These are phyloP conservation scores for Galagoides demidoff DNA, from an alignment of 2,797 vertebrate species.

Conservation along the genomic window DNA sequence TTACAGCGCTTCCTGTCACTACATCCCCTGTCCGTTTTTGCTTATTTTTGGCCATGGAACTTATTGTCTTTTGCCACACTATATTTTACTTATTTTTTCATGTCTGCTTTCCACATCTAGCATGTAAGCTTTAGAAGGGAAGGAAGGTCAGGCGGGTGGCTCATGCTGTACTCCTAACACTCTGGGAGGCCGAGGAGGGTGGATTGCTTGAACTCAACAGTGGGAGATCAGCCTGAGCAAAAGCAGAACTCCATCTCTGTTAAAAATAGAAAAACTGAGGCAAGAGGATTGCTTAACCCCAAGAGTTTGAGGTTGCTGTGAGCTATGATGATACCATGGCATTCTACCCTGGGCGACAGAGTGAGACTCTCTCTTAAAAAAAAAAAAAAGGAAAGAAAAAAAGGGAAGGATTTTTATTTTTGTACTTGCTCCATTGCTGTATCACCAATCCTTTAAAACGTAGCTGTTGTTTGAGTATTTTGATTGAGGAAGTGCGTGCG, in stretches of 20 bases:
- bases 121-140: background rate
- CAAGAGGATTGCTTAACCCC: no score
- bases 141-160: background rate
- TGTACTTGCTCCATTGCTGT: background rate
- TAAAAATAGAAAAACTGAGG: no score
- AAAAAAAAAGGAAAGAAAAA: no score
- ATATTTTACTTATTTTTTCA: background rate
- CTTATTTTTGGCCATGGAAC: background rate
- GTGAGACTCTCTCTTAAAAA: no score
- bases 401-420: background rate
- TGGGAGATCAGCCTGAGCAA: no score
- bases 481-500: background rate
- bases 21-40: background rate
- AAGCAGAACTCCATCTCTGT: no score
- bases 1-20: background rate
- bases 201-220: no score
- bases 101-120: background rate
- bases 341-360: no score
- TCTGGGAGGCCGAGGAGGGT: no score
- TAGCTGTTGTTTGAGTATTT: background rate
- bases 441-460: background rate
- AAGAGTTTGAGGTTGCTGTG: no score
- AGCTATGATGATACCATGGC: no score
- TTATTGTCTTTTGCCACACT: background rate
- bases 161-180: no score